These are phyloP conservation scores for Trichomycterus rosablanca DNA, from an alignment of 2,113 vertebrate species.

Conservation along the genomic window DNA sequence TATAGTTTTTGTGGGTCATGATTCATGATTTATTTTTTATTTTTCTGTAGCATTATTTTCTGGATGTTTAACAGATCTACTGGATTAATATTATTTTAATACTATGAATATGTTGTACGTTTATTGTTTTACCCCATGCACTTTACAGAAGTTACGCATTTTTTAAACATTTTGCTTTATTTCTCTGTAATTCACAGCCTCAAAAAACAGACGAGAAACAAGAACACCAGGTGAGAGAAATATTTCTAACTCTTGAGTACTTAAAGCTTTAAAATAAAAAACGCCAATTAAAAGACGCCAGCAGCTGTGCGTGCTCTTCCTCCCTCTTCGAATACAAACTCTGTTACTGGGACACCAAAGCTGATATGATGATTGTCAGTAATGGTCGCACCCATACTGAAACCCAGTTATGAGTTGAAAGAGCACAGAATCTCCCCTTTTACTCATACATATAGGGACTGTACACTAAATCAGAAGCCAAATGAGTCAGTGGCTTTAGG, in stretches of 20 bases:
- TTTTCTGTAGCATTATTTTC: too few species aligned
- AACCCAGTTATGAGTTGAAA: conserved; percentile 53
- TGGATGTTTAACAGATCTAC: too few species aligned
- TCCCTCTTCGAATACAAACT: not conserved
- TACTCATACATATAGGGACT: conserved; percentile 44
- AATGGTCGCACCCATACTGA: not conserved
- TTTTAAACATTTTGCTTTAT: not conserved
- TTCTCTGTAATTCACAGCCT: conserved; percentile 55
- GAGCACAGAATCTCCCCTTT: conserved; percentile 59
- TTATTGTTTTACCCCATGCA: too few species aligned
- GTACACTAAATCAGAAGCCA: conserved; percentile 50
- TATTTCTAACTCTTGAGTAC: not conserved
- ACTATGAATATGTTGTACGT: too few species aligned
- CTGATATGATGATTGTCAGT: conserved; percentile 4
- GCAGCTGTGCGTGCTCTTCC: too few species aligned
- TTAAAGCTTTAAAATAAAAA: not conserved
- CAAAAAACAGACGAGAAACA: conserved; percentile 65
- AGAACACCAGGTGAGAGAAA: conserved; percentile 66
- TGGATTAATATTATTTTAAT: too few species aligned
- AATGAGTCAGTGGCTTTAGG: conserved; percentile 69
- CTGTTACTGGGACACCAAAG: not conserved
- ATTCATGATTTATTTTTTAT: too few species aligned
- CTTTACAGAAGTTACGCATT: too few species aligned
- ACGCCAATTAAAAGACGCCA: too few species aligned
- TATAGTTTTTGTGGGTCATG: too few species aligned